Conservation (phyloP, 2,113 vertebrate species). For the Anser cygnoides region DNA sequence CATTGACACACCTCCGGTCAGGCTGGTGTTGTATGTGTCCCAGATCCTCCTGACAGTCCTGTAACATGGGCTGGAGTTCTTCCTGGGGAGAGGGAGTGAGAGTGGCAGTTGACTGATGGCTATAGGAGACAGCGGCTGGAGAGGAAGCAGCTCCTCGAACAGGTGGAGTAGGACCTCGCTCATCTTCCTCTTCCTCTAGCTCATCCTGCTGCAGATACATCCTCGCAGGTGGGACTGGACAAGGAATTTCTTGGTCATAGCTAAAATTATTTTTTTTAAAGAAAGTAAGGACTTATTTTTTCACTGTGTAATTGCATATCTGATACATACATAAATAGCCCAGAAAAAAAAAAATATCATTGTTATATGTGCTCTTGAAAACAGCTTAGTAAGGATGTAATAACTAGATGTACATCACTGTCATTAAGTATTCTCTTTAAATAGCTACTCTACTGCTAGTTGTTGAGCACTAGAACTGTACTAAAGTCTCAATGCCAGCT, state of each 20-base stretch:
- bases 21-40: conserved; percentile 78
- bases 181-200: conserved; percentile 89
- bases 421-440: not conserved
- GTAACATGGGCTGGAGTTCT: conserved; percentile 95
- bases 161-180: conserved; percentile 94
- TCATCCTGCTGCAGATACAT: conserved; percentile 98
- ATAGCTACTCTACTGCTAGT: not conserved
- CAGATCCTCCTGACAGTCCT: conserved; percentile 84
- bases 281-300: conserved; percentile 56
- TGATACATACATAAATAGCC: not conserved
- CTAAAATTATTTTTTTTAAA: conserved; percentile 74
- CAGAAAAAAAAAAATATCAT: not conserved
- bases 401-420: not conserved
- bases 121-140: conserved; percentile 96
- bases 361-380: not conserved
- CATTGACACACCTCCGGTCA: conserved; percentile 86
- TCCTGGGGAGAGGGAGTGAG: conserved; percentile 97
- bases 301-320: not conserved
- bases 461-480: not conserved
- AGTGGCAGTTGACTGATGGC: conserved; percentile 97
- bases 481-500: not conserved
- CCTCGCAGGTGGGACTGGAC: conserved; percentile 90
- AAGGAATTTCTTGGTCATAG: conserved; percentile 92
- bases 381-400: not conserved
- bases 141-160: conserved; percentile 94